Evolutionary conservation across 2,797 vertebrate genomes (phyloP).

Genomic region (Triplophysa bombifrons): DNA sequence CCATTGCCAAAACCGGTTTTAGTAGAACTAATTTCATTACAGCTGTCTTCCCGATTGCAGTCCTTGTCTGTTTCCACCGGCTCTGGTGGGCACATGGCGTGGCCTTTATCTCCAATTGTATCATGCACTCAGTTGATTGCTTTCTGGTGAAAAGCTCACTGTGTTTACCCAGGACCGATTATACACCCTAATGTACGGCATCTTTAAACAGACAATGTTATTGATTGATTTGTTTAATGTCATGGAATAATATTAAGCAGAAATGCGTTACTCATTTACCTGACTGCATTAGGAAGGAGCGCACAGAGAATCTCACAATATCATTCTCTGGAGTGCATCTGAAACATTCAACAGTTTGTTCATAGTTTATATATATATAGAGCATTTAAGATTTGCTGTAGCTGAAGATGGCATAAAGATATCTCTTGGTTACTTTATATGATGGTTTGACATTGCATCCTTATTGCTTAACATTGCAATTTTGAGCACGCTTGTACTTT

Average conservation of each 20-base stretch:
- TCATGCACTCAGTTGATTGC: slow-evolving; percentile 48
- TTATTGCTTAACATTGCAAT: too few species aligned
- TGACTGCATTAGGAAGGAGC: slow-evolving; percentile 5
- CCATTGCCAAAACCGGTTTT: slow-evolving; percentile 38
- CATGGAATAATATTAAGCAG: slow-evolving; percentile 45
- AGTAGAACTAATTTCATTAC: slow-evolving; percentile 51
- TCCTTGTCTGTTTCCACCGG: slow-evolving; percentile 37
- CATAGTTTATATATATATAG: too few species aligned
- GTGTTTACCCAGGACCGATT: slow-evolving; percentile 39
- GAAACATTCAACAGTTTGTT: slow-evolving; percentile 39
- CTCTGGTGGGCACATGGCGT: slow-evolving; percentile 20
- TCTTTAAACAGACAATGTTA: slow-evolving; percentile 28
- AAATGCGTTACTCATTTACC: slow-evolving; percentile 43
- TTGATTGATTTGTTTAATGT: slow-evolving; percentile 45
- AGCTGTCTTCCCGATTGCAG: slow-evolving; percentile 46
- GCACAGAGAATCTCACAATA: slow-evolving; percentile 20
- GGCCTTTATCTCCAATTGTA: slow-evolving; percentile 47
- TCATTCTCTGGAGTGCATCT: slow-evolving; percentile 47
- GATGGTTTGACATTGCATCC: too few species aligned
- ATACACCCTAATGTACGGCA: slow-evolving; percentile 14
- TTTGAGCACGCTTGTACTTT: too few species aligned
- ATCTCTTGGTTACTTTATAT: too few species aligned
- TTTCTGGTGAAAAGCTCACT: slow-evolving; percentile 29
- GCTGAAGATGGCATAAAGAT: neutral
- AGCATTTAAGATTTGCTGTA: neutral